Evolutionary conservation across 1,140 invertebrate genomes (phyloP), one percentile per base, ranked within the genome.

Genomic region (Bicyclus anynana): DNA sequence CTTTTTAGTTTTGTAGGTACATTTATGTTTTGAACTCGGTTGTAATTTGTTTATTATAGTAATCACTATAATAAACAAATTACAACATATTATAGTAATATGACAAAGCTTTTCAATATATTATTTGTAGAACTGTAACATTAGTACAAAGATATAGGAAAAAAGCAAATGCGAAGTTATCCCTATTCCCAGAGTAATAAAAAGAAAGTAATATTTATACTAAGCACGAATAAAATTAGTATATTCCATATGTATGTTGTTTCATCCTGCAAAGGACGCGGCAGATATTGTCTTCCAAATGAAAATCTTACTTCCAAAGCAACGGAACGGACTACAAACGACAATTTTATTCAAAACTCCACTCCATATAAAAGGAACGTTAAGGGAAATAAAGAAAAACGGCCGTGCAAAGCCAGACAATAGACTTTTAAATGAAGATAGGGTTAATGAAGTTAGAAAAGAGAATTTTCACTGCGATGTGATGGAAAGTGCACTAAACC

Each of bases 231-330:
- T 47, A 47, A 47, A 47, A 47, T 27, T 47, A 47, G 21, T 10
- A 1, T 26, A 26, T 5, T 47, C 44, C 44, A 47, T 47, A 47
- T 47, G 44, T 47, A 47, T 47, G 23, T 16, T 21, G 14, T 47
- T 26, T 1, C 3, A 13, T 5, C 9, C n/a, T 16, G 5, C 44
- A 14, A 16, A 14, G 21, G 21, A 14, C 21, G 1, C 44, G 20
- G 16, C 7, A 14, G 44, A 47, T 47, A 47, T 14, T 20, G 44
- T 47, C 44, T n/a, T 21, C 12, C 3, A 47, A 47, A 47, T 42
- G 56, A 42, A 55, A 38, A 66, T 66, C 57, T 55, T 62, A 66
- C 64, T 66, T 56, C 38, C 55, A 59, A 59, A 66, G 33, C 46
- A 57, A 37, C 33, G 40, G 27, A 35, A 56, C 51, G 53, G 64